phyloP scores from a whole-genome alignment of 2,797 vertebrate genomes.

The Pelochelys cantorii region DNA sequence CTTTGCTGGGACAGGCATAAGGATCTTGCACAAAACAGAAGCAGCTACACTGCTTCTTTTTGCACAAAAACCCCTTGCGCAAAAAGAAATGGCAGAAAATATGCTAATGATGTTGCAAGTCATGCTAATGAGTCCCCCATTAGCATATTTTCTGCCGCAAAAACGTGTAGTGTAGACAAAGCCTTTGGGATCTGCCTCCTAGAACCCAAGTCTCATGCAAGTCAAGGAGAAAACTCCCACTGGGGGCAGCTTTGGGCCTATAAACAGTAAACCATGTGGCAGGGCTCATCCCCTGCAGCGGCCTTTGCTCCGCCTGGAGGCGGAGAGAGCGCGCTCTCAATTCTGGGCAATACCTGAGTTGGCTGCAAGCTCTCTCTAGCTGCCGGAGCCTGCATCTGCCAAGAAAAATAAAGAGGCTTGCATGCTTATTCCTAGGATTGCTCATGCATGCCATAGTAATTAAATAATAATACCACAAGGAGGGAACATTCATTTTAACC shows the following conservation, averaged over 20 bases:
- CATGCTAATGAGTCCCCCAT: too few species aligned
- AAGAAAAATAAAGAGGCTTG: conserved; percentile 70
- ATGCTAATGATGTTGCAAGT: too few species aligned
- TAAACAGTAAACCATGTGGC: background rate
- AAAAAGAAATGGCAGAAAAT: too few species aligned
- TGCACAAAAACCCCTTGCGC: too few species aligned
- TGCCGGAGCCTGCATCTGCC: conserved; percentile 60
- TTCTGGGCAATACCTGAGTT: conserved; percentile 51
- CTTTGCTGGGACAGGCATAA: too few species aligned
- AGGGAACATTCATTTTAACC: conserved; percentile 62
- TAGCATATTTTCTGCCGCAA: too few species aligned
- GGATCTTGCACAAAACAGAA: too few species aligned
- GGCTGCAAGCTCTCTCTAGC: conserved; percentile 49
- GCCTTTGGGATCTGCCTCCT: background rate
- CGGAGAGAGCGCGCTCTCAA: background rate
- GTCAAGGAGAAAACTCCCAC: background rate
- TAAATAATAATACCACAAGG: conserved; percentile 74
- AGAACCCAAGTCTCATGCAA: background rate
- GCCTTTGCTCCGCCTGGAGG: conserved; percentile 29
- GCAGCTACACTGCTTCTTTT: too few species aligned
- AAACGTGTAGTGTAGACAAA: background rate
- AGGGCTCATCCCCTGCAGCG: background rate
- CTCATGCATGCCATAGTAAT: conserved; percentile 78
- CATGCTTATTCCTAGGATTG: conserved; percentile 63
- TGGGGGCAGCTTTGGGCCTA: background rate